A percentile compares a stretch with the other conserved stretches of the same genome.
phyloP scores from a whole-genome alignment of 2,797 vertebrate genomes.

The Crocodylus rhombifer region DNA sequence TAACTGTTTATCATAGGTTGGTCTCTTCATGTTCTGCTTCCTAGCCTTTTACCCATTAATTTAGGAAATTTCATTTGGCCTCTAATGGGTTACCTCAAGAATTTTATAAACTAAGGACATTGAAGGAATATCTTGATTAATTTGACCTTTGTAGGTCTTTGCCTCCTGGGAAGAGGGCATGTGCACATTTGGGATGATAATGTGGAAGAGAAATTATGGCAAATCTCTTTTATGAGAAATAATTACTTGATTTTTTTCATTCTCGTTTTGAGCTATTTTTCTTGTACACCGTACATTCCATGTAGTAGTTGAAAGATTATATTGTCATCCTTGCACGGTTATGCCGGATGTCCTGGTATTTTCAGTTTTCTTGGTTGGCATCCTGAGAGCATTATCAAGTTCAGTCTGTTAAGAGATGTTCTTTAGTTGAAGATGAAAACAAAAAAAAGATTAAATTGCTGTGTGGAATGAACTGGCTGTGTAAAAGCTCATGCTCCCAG shows the following conservation, averaged over 20 bases:
- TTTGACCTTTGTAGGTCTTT: background rate
- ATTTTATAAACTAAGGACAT: background rate
- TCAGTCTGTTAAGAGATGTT: background rate
- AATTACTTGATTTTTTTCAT: background rate
- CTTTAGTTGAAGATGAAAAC: background rate
- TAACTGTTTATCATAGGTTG: background rate
- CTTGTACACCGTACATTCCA: rapidly evolving
- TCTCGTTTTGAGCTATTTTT: background rate
- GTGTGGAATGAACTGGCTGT: rapidly evolving
- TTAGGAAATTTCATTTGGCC: background rate
- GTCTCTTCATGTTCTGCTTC: background rate
- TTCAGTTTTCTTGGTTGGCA: background rate
- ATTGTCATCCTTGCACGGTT: background rate
- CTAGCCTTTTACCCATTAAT: background rate
- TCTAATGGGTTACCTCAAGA: background rate
- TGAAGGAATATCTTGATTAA: background rate
- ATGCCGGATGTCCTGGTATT: background rate
- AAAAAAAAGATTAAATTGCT: background rate
- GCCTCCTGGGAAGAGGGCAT: background rate
- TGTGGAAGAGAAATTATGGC: background rate
- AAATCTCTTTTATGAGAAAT: background rate
- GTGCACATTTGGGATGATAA: background rate
- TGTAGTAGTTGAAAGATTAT: background rate
- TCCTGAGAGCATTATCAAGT: background rate
- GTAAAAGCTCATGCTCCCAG: background rate